A percentile compares a stretch with the other conserved stretches of the same genome.
phyloP scores from a whole-genome alignment of 2,888 invertebrate genomes.

The Metellina segmentata region DNA sequence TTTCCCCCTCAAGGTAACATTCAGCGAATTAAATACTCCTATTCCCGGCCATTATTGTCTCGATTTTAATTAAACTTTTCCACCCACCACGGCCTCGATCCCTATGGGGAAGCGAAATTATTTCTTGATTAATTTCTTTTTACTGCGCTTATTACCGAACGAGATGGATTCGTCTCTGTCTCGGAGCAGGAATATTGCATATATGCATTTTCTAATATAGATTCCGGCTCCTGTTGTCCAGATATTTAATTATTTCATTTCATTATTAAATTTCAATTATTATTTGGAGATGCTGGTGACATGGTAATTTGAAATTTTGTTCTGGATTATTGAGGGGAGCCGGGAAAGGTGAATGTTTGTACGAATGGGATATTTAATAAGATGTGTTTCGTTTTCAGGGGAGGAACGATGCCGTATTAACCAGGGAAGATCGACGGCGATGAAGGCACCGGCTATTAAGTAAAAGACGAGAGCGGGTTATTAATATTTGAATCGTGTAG shows the following conservation, averaged over 20 bases:
- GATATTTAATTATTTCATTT: constrained; percentile 32
- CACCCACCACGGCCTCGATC: not conserved
- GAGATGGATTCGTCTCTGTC: not conserved
- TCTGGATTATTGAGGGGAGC: not conserved
- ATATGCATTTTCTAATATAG: not conserved
- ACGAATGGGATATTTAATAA: not conserved
- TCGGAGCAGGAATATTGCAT: not conserved
- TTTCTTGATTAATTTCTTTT: constrained; percentile 64
- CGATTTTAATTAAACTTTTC: constrained; percentile 64
- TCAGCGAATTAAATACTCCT: not conserved
- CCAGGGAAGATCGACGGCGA: not conserved
- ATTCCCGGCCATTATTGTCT: constrained; percentile 17
- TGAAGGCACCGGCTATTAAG: not conserved
- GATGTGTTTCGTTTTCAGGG: not conserved
- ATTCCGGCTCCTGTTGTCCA: not conserved
- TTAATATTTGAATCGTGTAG: not conserved
- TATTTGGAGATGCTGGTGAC: not conserved
- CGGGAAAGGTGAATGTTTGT: not conserved
- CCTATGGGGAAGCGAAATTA: constrained; percentile 41
- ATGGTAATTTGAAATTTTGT: not conserved
- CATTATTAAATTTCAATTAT: constrained; percentile 21
- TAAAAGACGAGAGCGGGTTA: not conserved
- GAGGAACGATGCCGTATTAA: not conserved
- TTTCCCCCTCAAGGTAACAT: not conserved
- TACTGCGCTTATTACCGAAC: not conserved